Base-by-base conservation (phyloP, 2,113 vertebrate genomes). In the Ceyx margarethae region DNA sequence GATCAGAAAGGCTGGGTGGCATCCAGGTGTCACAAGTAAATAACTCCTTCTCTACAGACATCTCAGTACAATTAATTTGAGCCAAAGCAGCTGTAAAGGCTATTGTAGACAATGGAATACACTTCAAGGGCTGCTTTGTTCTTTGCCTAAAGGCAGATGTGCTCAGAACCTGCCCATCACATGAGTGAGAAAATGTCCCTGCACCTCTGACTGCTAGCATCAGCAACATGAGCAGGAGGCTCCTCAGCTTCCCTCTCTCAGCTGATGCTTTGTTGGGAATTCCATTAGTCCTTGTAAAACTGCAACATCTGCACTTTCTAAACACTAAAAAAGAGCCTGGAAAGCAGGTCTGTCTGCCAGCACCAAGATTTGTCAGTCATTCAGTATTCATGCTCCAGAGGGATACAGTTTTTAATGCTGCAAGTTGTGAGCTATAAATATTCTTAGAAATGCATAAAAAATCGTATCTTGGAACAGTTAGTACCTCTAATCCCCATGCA, bases 321-420 rank as follows among this genome's bases (percentile, higher is more conserved):
- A 82, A 64, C 90, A 93, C 87, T 89, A 91, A 89, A 95, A 84
- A 79, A 82, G 83, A 89, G 78, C 89, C 92, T 74, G 75, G 89
- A 91, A 94, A 95, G 51, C 37, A 42, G 85, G 68, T 64, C 78
- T 2, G 1, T 73, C 72, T 85, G 90, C 88, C 68, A 94, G 81
- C 48, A 75, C 42, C 33, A 65, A 91, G 76, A 96, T 94, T 93
- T 94, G 95, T 85, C 74, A 85, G 64, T 53, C 75, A 78, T 89
- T 72, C 75, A 91, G 78, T 13, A 72, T 74, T 66, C 50, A 9
- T 72, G 76, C 57, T 91, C 56, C 54, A 71, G 40, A 82, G 64
- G 65, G 66, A 60, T 33, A 22, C 10, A 61, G 26, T 68, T 94
- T 95, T 91, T 90, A 90, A 48, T 65, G 81, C 31, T 94, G 74